A percentile compares a stretch with the other conserved stretches of the same genome.
phyloP scores from a whole-genome alignment of 35 echinoderm and acorn worm species.

The Strongylocentrotus purpuratus region DNA sequence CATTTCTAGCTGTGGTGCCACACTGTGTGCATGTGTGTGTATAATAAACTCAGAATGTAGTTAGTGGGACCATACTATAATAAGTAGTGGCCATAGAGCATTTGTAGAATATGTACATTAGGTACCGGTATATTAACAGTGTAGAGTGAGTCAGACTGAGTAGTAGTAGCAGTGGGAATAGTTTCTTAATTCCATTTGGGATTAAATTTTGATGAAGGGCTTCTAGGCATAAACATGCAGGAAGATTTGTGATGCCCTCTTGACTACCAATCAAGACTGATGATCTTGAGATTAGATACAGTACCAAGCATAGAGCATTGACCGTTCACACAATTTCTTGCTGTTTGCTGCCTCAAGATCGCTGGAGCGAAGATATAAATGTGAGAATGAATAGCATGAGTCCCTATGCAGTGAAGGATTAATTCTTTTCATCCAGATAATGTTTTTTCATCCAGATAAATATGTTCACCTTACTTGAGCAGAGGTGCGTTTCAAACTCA shows the following conservation, averaged over 20 bases:
- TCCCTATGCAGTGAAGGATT: no score
- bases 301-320: no score
- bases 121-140: neutral
- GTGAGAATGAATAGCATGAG: no score
- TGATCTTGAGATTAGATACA: no score
- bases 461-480: no score
- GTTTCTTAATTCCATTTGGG: neutral
- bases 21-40: neutral
- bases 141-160: neutral
- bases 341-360: no score
- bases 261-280: neutral
- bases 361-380: no score
- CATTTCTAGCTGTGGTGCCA: neutral
- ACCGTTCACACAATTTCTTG: no score
- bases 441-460: no score
- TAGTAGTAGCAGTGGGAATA: neutral
- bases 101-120: neutral
- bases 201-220: neutral
- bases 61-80: neutral
- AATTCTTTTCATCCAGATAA: no score
- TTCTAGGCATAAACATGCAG: neutral
- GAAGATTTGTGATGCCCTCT: neutral
- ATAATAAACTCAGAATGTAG: neutral
- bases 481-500: no score
- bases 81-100: neutral